Percentiles rank a stretch among this genome's conserved stretches.
Evolutionary conservation across 1,140 invertebrate species (phyloP).

Genomic region (Drosophila virilis): DNA sequence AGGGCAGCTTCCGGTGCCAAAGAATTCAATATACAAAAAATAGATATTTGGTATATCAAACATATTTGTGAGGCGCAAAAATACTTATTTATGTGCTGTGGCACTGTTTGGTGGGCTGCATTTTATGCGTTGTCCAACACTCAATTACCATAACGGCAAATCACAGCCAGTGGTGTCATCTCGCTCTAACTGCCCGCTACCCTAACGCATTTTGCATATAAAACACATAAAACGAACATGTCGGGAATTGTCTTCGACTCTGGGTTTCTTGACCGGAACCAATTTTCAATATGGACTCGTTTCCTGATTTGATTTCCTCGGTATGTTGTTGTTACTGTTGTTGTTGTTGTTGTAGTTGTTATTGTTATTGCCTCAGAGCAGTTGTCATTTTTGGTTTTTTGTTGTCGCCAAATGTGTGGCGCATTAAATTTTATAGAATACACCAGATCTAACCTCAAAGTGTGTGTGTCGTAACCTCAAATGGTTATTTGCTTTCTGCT

Average conservation of each 20-base stretch:
- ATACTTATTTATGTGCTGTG: conserved; percentile 70
- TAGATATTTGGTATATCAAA: conserved; percentile 48
- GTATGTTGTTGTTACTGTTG: conserved; percentile 7
- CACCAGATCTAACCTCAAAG: conserved; percentile 60
- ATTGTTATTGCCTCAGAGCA: conserved; percentile 53
- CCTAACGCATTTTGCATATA: conserved; percentile 72
- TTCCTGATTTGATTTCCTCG: conserved; percentile 70
- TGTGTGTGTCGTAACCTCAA: conserved; percentile 49
- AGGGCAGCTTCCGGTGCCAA: conserved; percentile 58
- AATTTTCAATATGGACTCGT: conserved; percentile 53
- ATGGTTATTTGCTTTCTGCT: conserved; percentile 40
- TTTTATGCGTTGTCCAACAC: conserved; percentile 82
- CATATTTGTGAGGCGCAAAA: conserved; percentile 73
- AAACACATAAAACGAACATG: conserved; percentile 79
- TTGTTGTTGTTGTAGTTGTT: conserved; percentile 10
- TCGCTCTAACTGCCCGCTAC: conserved; percentile 46
- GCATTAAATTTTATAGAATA: conserved; percentile 58
- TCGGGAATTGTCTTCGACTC: conserved; percentile 24
- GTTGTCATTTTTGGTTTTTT: conserved; percentile 46
- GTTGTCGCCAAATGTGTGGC: conserved; percentile 55
- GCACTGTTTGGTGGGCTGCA: conserved; percentile 46
- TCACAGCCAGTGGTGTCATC: conserved; percentile 47
- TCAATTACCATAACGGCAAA: conserved; percentile 77
- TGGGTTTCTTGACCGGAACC: conserved; percentile 63
- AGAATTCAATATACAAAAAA: conserved; percentile 72